Conservation (phyloP, 2,797 vertebrate species). For the Mormyrus hasselquistii region DNA sequence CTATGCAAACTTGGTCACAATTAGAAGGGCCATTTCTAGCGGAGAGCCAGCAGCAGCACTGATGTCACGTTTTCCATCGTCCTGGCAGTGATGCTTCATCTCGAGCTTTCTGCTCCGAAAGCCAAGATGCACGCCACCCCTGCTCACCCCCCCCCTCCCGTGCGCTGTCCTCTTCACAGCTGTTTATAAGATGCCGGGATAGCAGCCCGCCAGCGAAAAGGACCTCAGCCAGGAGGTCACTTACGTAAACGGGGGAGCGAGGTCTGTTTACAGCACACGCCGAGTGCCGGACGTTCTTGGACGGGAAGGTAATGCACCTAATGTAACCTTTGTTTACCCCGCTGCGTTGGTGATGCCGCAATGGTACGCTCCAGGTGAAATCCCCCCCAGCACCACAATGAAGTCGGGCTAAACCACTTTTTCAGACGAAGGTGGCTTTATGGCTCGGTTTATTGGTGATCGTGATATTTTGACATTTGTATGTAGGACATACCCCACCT, state of each 20-base stretch:
- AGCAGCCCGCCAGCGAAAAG: not conserved
- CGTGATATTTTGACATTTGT: not conserved
- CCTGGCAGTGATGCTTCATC: not conserved
- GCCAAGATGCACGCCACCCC: not conserved
- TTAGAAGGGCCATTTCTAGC: not conserved
- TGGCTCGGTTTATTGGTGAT: not conserved
- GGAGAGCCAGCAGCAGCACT: not conserved
- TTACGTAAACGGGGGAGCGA: not conserved
- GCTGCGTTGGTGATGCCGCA: not conserved
- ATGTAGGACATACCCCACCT: not conserved
- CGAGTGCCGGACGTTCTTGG: not conserved
- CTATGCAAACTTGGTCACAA: not conserved
- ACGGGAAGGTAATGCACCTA: not conserved
- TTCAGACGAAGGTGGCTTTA: not conserved
- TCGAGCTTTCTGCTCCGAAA: not conserved
- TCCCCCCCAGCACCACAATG: not conserved
- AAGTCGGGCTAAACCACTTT: not conserved
- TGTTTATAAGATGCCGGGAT: constrained; percentile 1
- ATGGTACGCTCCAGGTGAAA: not conserved
- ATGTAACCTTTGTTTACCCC: not conserved
- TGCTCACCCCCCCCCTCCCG: no score
- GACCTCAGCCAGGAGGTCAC: not conserved
- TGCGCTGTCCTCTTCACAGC: not conserved
- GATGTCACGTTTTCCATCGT: constrained; percentile 15
- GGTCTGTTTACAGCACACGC: not conserved